Conservation (phyloP, 1,140 invertebrate species). For the Saccostrea glomerata region DNA sequence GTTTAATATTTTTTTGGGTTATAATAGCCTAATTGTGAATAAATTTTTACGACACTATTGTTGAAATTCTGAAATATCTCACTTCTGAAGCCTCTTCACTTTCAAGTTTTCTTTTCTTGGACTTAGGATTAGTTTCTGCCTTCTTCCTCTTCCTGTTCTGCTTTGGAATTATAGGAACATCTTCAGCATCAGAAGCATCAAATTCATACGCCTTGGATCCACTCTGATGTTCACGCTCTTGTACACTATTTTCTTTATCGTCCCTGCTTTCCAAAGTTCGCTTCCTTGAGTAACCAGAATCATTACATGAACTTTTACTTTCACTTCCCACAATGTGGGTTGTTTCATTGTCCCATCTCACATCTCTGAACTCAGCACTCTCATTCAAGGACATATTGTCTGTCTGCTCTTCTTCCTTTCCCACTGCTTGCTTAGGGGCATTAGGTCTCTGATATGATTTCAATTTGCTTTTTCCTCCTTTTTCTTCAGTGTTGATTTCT, state of each 20-base stretch:
- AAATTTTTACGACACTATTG: background rate
- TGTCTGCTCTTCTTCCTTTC: background rate
- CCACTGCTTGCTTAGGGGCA: background rate
- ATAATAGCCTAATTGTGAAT: background rate
- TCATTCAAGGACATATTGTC: constrained; percentile 3
- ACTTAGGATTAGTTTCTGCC: constrained; percentile 15
- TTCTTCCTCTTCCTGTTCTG: constrained; percentile 44
- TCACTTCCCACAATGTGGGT: background rate
- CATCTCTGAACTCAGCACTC: background rate
- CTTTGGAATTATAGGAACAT: constrained; percentile 52
- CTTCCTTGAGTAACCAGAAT: background rate
- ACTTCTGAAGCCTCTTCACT: constrained; percentile 26
- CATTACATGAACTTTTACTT: constrained; percentile 3
- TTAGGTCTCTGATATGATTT: background rate
- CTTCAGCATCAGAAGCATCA: constrained; percentile 41
- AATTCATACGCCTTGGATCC: background rate
- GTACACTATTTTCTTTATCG: background rate
- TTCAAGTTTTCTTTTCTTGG: constrained; percentile 47
- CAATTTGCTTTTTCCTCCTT: background rate
- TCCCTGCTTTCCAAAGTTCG: background rate
- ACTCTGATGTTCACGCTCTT: background rate
- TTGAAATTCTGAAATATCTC: background rate
- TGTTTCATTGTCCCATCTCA: background rate
- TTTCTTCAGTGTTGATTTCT: background rate
- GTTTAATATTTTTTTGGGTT: background rate